Conservation (phyloP, 2,888 invertebrate genomes). For the Cataglyphis cursor region DNA sequence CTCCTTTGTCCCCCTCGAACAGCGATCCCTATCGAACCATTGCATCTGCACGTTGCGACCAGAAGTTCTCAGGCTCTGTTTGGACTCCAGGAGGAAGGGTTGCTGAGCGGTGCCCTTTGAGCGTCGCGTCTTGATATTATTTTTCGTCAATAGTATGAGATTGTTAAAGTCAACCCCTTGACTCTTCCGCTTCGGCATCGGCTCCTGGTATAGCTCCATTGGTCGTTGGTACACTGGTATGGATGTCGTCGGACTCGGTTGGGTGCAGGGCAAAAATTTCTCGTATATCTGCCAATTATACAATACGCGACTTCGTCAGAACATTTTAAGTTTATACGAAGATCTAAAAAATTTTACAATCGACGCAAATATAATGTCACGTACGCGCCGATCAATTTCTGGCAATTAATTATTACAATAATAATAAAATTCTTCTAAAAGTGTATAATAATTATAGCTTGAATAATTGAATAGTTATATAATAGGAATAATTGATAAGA, state of each 20-base stretch:
- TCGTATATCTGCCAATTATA: conserved; percentile 66
- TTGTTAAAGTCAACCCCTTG: conserved; percentile 85
- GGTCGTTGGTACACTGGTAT: conserved; percentile 84
- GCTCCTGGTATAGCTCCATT: conserved; percentile 79
- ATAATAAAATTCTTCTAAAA: neutral
- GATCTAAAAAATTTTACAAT: neutral
- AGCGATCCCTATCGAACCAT: conserved; percentile 75
- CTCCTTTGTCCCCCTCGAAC: conserved; percentile 72
- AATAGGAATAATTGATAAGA: neutral
- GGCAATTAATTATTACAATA: neutral
- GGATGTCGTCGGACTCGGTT: conserved; percentile 62
- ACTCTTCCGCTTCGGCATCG: conserved; percentile 76
- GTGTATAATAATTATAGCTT: neutral
- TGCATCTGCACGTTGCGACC: conserved; percentile 60
- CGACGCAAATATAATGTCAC: neutral
- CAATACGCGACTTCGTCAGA: neutral
- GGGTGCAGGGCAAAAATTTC: conserved; percentile 51
- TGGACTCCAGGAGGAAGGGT: conserved; percentile 73
- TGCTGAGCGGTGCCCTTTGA: conserved; percentile 76
- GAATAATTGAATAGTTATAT: too few relatives aligned
- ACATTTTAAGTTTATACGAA: neutral
- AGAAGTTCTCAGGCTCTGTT: conserved; percentile 57
- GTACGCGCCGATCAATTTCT: neutral
- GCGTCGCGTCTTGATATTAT: conserved; percentile 69
- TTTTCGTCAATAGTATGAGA: conserved; percentile 83